A percentile compares a stretch with the other conserved stretches of the same genome.
Conservation (phyloP, 2,797 vertebrate species). For the Hypotaenidia okinawae region DNA sequence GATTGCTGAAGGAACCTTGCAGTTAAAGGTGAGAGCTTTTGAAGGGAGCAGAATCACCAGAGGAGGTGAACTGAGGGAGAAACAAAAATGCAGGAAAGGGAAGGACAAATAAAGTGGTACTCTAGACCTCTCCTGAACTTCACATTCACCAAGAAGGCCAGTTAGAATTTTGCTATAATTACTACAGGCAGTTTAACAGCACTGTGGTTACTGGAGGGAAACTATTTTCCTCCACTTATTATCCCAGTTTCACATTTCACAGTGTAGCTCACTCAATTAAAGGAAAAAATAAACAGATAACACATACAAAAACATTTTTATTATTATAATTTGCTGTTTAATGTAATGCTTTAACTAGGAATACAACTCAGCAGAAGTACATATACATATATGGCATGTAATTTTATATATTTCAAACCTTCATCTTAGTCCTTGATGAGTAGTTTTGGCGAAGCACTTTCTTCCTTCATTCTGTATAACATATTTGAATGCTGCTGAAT, state of each 20-base stretch:
- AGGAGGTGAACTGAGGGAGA: not conserved
- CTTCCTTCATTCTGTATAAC: not conserved
- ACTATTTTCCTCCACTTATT: not conserved
- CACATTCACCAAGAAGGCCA: not conserved
- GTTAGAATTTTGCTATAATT: not conserved
- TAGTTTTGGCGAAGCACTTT: conserved; percentile 19
- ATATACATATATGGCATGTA: conserved; percentile 53
- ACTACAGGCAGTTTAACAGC: not conserved
- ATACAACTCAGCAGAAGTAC: conserved; percentile 59
- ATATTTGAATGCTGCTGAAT: conserved; percentile 2
- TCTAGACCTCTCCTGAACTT: not conserved
- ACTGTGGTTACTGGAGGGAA: not conserved
- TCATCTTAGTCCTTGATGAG: not conserved
- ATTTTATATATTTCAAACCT: conserved; percentile 21
- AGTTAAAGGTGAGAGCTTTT: not conserved
- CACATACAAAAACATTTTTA: conserved; percentile 65
- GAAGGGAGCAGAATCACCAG: not conserved
- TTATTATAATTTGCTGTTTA: conserved; percentile 58
- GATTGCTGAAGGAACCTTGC: not conserved
- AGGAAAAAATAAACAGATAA: not conserved
- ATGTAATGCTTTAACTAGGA: conserved; percentile 56
- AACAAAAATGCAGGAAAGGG: not conserved
- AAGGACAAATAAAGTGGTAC: not conserved
- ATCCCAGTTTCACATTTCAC: not conserved
- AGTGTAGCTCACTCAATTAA: not conserved